These are phyloP conservation scores for Neotoma lepida DNA, from an alignment of 2,113 vertebrate species.

Conservation along the genomic window DNA sequence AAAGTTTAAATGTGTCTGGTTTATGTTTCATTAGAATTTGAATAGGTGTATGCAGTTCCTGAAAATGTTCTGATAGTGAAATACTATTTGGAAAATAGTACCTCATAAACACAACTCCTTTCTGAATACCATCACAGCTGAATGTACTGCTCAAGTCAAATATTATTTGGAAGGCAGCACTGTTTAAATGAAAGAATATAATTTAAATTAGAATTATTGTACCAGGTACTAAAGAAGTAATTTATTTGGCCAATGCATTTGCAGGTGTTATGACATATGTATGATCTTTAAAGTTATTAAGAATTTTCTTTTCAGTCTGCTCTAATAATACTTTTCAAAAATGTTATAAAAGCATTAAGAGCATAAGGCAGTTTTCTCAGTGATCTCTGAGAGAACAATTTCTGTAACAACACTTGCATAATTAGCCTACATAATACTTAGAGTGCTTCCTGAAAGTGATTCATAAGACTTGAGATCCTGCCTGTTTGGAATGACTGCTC, in stretches of 20 bases:
- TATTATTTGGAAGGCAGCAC: slow-evolving; percentile 54
- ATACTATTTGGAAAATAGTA: slow-evolving; percentile 63
- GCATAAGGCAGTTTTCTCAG: not conserved
- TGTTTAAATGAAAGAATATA: slow-evolving; percentile 55
- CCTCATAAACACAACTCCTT: slow-evolving; percentile 42
- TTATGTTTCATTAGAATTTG: slow-evolving; percentile 76
- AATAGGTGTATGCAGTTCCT: slow-evolving; percentile 64
- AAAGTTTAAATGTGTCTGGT: slow-evolving; percentile 73
- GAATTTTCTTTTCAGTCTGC: slow-evolving; percentile 5
- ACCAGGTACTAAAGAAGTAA: not conserved
- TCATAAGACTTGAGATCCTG: not conserved
- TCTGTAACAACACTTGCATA: not conserved
- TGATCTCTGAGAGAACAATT: not conserved
- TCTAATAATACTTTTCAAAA: slow-evolving; percentile 4
- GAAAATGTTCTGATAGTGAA: slow-evolving; percentile 57
- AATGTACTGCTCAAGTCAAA: slow-evolving; percentile 10
- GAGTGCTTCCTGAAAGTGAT: not conserved
- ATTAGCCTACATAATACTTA: slow-evolving; percentile 38
- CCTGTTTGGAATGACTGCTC: not conserved
- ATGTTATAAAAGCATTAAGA: slow-evolving; percentile 11
- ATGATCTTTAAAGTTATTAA: slow-evolving; percentile 22
- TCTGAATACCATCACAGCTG: slow-evolving; percentile 24
- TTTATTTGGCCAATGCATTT: slow-evolving; percentile 46
- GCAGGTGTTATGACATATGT: slow-evolving; percentile 28
- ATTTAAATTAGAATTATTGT: slow-evolving; percentile 42